These are phyloP conservation scores for Adelphocoris suturalis DNA, from an alignment of 2,888 invertebrate species.

Conservation along the genomic window DNA sequence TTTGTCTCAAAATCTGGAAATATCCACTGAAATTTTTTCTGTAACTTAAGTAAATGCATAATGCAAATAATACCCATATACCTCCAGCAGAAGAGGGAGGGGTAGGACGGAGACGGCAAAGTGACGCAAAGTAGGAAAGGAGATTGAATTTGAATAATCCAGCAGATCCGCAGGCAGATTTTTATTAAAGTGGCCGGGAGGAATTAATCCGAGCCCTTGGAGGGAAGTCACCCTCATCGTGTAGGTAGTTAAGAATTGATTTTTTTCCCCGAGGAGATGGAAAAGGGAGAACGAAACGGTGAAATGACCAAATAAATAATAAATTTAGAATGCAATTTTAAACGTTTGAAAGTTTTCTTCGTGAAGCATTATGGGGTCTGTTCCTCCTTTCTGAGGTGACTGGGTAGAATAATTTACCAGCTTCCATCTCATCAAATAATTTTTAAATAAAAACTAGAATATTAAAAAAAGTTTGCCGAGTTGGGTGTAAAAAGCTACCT, in stretches of 20 bases:
- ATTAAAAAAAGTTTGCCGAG: too few species aligned
- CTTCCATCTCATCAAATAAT: background rate
- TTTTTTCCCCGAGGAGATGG: background rate
- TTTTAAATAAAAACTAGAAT: too few species aligned
- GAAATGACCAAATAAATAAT: constrained; percentile 20
- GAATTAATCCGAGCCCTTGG: constrained; percentile 32
- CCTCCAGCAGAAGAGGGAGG: background rate
- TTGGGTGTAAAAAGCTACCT: too few species aligned
- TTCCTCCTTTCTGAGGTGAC: too few species aligned
- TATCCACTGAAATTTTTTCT: too few species aligned
- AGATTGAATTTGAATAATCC: constrained; percentile 55
- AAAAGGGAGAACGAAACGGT: background rate
- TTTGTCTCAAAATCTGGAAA: too few species aligned
- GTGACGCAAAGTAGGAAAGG: constrained; percentile 38
- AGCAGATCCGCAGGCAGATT: constrained; percentile 45
- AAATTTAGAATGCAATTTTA: background rate
- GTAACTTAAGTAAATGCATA: background rate
- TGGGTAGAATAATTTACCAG: too few species aligned
- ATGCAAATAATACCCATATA: background rate
- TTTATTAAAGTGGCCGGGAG: constrained; percentile 43
- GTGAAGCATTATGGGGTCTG: background rate
- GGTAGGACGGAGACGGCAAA: background rate
- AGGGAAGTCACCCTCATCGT: constrained; percentile 29
- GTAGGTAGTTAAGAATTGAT: constrained; percentile 30
- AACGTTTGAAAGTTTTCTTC: background rate